Conservation (phyloP, 2,888 invertebrate species). For the Idaea aversata region DNA sequence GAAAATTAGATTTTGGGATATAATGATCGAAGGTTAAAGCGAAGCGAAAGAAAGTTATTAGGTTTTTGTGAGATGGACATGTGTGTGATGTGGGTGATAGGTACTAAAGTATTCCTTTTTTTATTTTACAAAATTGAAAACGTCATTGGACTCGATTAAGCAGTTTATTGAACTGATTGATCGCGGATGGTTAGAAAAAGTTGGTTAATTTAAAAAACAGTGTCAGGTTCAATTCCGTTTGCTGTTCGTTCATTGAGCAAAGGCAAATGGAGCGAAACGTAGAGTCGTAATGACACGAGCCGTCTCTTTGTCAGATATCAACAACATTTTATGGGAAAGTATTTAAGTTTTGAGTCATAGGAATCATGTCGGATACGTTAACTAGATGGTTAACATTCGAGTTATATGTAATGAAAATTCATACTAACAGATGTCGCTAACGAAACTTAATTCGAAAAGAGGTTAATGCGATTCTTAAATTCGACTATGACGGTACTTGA, state of each 20-base stretch:
- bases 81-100: constrained; percentile 29
- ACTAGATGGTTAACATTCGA: too few species aligned
- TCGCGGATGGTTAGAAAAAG: constrained; percentile 46
- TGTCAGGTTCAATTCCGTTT: constrained; percentile 36
- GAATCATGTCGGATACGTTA: too few species aligned
- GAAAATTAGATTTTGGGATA: constrained; percentile 61
- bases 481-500: too few species aligned
- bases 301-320: constrained; percentile 40
- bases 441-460: too few species aligned
- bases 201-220: constrained; percentile 20
- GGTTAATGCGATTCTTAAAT: too few species aligned
- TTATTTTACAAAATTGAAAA: neutral
- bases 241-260: constrained; percentile 49
- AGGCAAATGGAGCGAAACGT: constrained; percentile 61
- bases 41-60: constrained; percentile 54
- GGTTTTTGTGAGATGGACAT: constrained; percentile 40
- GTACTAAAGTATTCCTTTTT: constrained; percentile 11
- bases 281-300: constrained; percentile 65
- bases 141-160: constrained; percentile 20
- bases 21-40: constrained; percentile 47
- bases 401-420: too few species aligned
- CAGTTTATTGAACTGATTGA: constrained; percentile 41
- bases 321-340: constrained; percentile 40
- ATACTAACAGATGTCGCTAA: too few species aligned
- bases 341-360: neutral